phyloP scores from a whole-genome alignment of 2,113 vertebrate genomes.

The Carassius gibelio region DNA sequence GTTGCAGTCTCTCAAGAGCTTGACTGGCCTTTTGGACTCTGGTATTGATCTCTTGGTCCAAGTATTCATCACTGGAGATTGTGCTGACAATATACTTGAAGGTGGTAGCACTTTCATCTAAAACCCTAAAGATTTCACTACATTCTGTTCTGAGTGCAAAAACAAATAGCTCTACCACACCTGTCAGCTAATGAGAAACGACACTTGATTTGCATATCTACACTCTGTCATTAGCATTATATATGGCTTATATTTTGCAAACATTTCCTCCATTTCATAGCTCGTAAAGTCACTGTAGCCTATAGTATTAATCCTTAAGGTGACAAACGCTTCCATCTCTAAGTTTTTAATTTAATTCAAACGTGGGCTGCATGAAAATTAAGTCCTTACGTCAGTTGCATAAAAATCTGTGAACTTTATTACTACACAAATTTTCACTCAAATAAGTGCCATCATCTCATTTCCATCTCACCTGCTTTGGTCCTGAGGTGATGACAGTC shows the following conservation, averaged over 20 bases:
- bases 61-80: too few relatives aligned
- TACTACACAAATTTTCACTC: background rate
- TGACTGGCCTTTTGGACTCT: too few relatives aligned
- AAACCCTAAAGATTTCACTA: background rate
- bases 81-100: too few relatives aligned
- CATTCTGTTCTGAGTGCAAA: background rate
- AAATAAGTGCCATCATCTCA: background rate
- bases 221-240: background rate
- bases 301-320: background rate
- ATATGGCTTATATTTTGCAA: background rate
- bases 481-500: conserved; percentile 64
- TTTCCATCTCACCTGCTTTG: conserved; percentile 74
- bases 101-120: background rate
- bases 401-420: conserved; percentile 21
- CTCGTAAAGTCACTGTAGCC: background rate
- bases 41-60: too few relatives aligned
- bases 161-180: background rate
- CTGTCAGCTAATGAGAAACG: conserved; percentile 33
- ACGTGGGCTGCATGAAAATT: background rate
- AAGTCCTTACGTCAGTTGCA: background rate
- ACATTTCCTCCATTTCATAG: background rate
- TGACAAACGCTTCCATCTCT: background rate
- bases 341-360: conserved; percentile 5
- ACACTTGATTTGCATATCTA: conserved; percentile 18
- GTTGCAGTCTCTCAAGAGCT: too few relatives aligned